Percentiles rank a stretch among this genome's conserved stretches.
phyloP scores from a whole-genome alignment of 2,113 vertebrate species.

The Paratilapia polleni region DNA sequence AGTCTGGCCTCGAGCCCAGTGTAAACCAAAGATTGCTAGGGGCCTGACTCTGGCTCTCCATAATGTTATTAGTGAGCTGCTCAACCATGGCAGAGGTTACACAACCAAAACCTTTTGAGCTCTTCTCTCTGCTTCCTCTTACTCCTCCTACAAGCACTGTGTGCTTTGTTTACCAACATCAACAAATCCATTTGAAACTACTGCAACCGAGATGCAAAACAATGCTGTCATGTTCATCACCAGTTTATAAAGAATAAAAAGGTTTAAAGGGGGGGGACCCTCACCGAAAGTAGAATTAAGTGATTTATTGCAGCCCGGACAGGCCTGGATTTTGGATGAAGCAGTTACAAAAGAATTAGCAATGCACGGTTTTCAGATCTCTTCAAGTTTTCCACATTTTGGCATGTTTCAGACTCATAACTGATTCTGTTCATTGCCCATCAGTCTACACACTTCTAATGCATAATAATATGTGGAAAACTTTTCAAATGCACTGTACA shows the following conservation, averaged over 20 bases:
- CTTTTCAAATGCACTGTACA: neutral
- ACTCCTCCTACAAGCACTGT: constrained; percentile 41
- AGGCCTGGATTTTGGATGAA: constrained; percentile 8
- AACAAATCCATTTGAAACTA: constrained; percentile 46
- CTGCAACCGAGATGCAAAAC: constrained; percentile 20
- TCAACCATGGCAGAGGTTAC: constrained; percentile 60
- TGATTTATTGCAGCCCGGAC: constrained; percentile 9
- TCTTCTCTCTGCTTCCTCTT: constrained; percentile 50
- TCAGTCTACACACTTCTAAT: neutral
- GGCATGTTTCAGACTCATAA: neutral
- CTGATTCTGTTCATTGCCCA: neutral
- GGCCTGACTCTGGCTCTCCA: constrained; percentile 37
- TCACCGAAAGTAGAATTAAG: constrained; percentile 25
- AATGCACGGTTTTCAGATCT: neutral
- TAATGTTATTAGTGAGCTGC: constrained; percentile 48
- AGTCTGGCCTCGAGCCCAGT: neutral
- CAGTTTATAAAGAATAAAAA: constrained; percentile 32
- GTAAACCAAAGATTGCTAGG: constrained; percentile 14
- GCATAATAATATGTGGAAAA: neutral
- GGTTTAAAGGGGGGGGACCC: too few species aligned
- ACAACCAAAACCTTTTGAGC: constrained; percentile 48
- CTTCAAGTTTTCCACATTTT: neutral
- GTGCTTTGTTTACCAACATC: constrained; percentile 46
- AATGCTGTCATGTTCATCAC: constrained; percentile 49
- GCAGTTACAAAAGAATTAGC: neutral